phyloP scores from a whole-genome alignment of 2,888 invertebrate genomes.

The Eilema caniola region DNA sequence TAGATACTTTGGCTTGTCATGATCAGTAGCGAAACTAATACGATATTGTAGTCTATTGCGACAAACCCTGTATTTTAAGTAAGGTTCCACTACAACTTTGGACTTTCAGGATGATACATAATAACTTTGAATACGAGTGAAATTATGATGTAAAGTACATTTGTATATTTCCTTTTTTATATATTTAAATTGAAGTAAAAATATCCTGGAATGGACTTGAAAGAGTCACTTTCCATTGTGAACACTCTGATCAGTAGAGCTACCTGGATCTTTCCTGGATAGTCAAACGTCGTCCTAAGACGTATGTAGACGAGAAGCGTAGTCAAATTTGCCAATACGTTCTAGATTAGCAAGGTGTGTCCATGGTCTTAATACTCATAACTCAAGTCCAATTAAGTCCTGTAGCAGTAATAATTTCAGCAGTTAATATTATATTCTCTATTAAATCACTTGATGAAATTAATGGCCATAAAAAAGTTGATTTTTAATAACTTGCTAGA shows the following conservation, averaged over 20 bases:
- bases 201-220: no score
- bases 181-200: no score
- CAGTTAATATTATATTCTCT: conserved; percentile 11
- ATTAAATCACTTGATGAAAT: conserved; percentile 39
- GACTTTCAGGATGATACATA: background rate
- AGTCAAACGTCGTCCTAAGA: no score
- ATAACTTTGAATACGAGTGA: no score
- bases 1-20: background rate
- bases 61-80: background rate
- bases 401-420: conserved; percentile 6
- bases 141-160: no score
- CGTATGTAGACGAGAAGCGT: background rate
- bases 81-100: background rate
- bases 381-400: background rate
- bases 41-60: no score
- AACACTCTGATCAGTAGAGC: no score
- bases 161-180: no score
- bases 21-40: background rate
- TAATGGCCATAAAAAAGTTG: conserved; percentile 33
- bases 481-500: conserved; percentile 29
- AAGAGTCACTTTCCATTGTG: no score
- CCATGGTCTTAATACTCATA: background rate
- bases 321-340: background rate
- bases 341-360: background rate
- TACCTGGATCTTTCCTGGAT: no score